Base-by-base conservation (phyloP, 1,140 invertebrate species). In the Eurosta solidaginis region DNA sequence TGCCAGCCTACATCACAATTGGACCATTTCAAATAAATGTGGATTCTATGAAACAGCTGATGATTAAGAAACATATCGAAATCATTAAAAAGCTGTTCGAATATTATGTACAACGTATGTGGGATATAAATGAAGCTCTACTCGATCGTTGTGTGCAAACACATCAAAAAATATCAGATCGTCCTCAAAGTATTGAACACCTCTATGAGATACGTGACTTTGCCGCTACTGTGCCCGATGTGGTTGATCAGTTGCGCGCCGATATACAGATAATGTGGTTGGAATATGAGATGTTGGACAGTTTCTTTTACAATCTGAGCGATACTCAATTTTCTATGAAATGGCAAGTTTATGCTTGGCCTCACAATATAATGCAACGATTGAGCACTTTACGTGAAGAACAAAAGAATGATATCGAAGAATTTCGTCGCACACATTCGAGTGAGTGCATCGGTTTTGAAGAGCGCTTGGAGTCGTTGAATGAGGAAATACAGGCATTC, bases 221-320 rank as follows among this genome's bases (percentile, higher is more conserved):
- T 78, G 83, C 74, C 0, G 0, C 50, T 20, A 80, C 76, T 0
- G 82, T 87, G n/a, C 85, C 85, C 9, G 83, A 85, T 1, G 1
- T 82, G 17, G 84, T 87, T 4, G 84, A 85, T 3, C 74, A 79
- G 0, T 49, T 87, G 7, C 79, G 79, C 6, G 81, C 79, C 0
- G 83, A 85, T 40, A 87, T 87, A 40, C 85, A 87, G 74, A 77
- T 87, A 14, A 87, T 87, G 83, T 85, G 84, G 83, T 40, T 87
- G 47, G 85, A 87, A 74, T 87, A 87, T 49, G 84, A 87, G 20
- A 79, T 87, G 75, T 50, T 87, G 14, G 85, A 87, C 44, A 83
- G 82, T 49, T 87, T 87, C 77, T 87, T 87, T 6, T 87, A 87
- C 47, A 87, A 85, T 79, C 68, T 87, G 3, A 81, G 54, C 17